Evolutionary conservation across 1,140 invertebrate genomes (phyloP), one percentile per base, ranked within the genome.

Genomic region (Penaeus chinensis): DNA sequence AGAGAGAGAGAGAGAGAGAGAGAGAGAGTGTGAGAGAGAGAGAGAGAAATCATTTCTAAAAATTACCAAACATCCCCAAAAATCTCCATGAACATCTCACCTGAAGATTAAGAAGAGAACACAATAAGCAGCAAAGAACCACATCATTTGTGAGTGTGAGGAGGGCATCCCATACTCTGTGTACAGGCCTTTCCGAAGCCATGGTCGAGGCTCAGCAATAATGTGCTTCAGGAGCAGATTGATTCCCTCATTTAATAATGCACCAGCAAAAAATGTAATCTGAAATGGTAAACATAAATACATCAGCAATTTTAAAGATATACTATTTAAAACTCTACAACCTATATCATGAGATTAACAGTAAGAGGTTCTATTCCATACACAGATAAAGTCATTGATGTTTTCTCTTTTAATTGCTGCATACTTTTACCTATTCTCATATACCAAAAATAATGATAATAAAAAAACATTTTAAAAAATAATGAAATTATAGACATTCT

Each of bases 131-230:
- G 96, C 94, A 93, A 98, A 97, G 93, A 98, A 98, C 96, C 96
- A 98, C 93, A 97, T 96, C 92, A 97, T 97, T 93, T 98, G 97
- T 90, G 97, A 94, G 94, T 98, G 97, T 80, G 96, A 95, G 42
- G 97, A 98, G 76, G 97, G 97, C 97, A 98, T 98, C 91, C 97
- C 97, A 95, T 97, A 98, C 93, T 98, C 96, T 90, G 95, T 95
- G 91, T 95, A 96, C 60, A 97, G 91, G 90, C 93, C 92, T 90
- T 94, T 93, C 91, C 95, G 93, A 89, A 92, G 92, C 87, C 96
- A 92, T 80, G 97, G 97, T 91, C 97, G 94, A 76, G 94, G 93
- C 93, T 98, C 96, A 92, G 95, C 94, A 90, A 98, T 96, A 66
- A 94, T 94, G 92, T 97, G 95, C 92, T 98, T 98, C 63, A 98